These are phyloP conservation scores for Adineta ricciae DNA, from an alignment of 2,888 invertebrate species.

Conservation along the genomic window DNA sequence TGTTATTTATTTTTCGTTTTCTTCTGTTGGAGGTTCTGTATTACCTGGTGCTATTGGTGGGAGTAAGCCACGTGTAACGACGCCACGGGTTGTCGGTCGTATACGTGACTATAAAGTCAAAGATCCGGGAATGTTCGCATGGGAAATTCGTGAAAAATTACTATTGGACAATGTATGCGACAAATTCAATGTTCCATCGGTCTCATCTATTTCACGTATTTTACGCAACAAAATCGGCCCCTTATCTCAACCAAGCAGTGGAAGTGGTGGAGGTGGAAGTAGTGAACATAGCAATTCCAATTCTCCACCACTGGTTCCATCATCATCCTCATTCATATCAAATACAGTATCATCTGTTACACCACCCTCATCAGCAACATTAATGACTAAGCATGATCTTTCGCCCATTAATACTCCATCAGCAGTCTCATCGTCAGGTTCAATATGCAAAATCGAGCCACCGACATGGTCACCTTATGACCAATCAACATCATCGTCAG, in stretches of 20 bases:
- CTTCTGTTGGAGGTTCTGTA: conserved; percentile 62
- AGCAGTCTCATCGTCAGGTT: not conserved
- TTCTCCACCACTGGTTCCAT: not conserved
- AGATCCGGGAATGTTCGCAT: conserved; percentile 90
- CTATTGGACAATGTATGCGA: conserved; percentile 87
- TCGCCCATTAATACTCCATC: not conserved
- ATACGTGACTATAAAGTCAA: conserved; percentile 82
- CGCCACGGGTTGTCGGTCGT: conserved; percentile 80
- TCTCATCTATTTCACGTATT: conserved; percentile 87
- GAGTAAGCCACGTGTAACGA: conserved; percentile 86
- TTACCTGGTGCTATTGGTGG: conserved; percentile 89
- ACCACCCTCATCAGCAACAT: not conserved
- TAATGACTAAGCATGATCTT: not conserved
- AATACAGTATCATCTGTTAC: not conserved
- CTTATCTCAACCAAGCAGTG: conserved; percentile 26
- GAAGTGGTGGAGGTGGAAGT: not conserved
- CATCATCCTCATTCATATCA: not conserved
- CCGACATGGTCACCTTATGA: not conserved
- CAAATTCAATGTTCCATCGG: conserved; percentile 93
- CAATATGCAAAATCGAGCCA: not conserved
- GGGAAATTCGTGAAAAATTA: conserved; percentile 87
- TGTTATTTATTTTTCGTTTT: not conserved
- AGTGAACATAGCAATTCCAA: not conserved
- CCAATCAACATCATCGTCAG: too few relatives aligned
- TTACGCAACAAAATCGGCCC: conserved; percentile 75